Percentiles rank a stretch among this genome's conserved stretches.
These are phyloP conservation scores for Vollenhovia emeryi DNA, from an alignment of 1,140 invertebrate species.

Conservation along the genomic window DNA sequence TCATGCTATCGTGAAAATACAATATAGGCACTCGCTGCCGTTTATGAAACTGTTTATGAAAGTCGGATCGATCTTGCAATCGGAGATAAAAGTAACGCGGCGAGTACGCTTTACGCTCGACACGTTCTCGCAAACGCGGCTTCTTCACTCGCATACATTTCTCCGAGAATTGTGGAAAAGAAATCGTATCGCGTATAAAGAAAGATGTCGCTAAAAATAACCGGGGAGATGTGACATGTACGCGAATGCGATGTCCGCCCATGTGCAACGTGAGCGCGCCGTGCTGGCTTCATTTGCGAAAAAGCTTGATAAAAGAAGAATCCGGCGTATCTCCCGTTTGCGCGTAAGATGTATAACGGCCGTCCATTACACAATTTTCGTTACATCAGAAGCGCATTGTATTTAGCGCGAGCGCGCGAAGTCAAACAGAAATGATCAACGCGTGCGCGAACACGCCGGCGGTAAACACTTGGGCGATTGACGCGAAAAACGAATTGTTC, in stretches of 20 bases:
- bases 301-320: neutral
- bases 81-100: neutral
- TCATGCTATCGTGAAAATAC: neutral
- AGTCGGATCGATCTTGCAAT: slow-evolving; percentile 7
- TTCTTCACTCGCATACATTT: neutral
- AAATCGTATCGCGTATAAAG: neutral
- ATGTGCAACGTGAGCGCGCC: neutral
- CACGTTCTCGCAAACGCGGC: neutral
- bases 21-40: neutral
- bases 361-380: neutral
- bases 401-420: neutral
- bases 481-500: slow-evolving; percentile 1
- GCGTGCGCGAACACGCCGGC: neutral
- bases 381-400: neutral
- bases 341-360: neutral
- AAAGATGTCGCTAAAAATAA: neutral
- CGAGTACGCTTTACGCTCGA: neutral
- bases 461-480: neutral
- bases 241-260: neutral
- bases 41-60: slow-evolving; percentile 11
- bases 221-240: neutral
- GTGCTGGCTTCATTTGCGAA: neutral
- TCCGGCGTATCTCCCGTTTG: neutral
- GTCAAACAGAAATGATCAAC: neutral
- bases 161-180: neutral